phyloP scores from a whole-genome alignment of 1,140 invertebrate species.

The Wasmannia auropunctata region DNA sequence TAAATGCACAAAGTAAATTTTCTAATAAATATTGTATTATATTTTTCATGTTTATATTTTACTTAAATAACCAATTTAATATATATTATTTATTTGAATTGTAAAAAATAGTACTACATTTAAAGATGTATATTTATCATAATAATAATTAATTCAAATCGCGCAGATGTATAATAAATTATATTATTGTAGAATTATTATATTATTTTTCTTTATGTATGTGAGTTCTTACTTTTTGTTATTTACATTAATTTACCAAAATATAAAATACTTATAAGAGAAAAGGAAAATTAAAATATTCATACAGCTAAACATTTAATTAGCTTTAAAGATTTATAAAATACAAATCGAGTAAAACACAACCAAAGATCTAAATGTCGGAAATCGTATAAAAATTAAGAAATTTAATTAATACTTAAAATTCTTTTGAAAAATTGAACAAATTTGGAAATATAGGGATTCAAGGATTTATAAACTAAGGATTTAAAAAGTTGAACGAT shows the following conservation, averaged over 20 bases:
- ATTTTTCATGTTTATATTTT: slow-evolving; percentile 41
- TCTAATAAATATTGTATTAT: neutral
- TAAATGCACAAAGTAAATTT: slow-evolving; percentile 8
- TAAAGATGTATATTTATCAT: neutral
- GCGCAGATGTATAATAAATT: neutral
- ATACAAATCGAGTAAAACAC: neutral
- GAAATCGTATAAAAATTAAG: neutral
- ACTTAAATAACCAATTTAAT: slow-evolving; percentile 37
- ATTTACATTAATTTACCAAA: slow-evolving; percentile 1
- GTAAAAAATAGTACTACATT: neutral
- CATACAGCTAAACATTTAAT: neutral
- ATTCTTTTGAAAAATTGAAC: neutral
- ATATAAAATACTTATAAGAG: neutral
- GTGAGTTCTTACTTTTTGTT: slow-evolving; percentile 17
- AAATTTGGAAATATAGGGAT: slow-evolving; percentile 9
- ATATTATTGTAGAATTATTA: neutral
- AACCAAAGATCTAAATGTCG: neutral
- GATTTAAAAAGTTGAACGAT: neutral
- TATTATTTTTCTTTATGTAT: neutral
- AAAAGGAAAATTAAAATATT: neutral
- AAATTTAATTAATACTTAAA: neutral
- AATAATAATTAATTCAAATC: neutral
- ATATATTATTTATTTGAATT: slow-evolving; percentile 43
- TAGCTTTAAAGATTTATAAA: neutral
- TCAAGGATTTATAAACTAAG: neutral